Evolutionary conservation across 2,113 vertebrate species (phyloP).

Genomic region (Pogona vitticeps): DNA sequence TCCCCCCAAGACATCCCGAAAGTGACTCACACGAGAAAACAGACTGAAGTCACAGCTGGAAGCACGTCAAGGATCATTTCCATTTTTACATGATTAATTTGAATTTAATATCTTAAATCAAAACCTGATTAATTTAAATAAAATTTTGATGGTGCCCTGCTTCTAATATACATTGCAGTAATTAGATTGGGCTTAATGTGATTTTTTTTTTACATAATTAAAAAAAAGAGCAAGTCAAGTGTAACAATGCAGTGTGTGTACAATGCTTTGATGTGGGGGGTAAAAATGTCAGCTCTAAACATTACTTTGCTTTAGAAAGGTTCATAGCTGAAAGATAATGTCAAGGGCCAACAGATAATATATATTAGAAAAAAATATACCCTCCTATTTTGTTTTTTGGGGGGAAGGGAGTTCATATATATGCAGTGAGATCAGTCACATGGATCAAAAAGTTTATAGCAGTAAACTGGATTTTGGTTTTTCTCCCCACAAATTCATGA

Average conservation of each 20-base stretch:
- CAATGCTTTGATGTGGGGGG: slow-evolving; percentile 52
- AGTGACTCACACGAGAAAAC: slow-evolving; percentile 94
- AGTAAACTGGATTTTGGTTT: no score
- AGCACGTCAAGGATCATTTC: slow-evolving; percentile 99
- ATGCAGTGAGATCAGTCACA: no score
- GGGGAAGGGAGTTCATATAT: no score
- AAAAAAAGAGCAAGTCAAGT: slow-evolving; percentile 83
- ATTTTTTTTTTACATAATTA: slow-evolving; percentile 85
- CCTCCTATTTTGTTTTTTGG: no score
- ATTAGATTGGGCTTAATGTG: slow-evolving; percentile 92
- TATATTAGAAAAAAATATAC: background rate
- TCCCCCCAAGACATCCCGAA: slow-evolving; percentile 95
- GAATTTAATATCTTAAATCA: slow-evolving; percentile 99
- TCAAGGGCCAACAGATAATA: slow-evolving; percentile 5
- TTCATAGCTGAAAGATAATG: slow-evolving; percentile 29
- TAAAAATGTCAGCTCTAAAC: slow-evolving; percentile 47
- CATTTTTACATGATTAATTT: slow-evolving; percentile 99
- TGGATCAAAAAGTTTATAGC: no score
- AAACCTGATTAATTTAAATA: slow-evolving; percentile 99
- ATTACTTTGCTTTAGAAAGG: slow-evolving; percentile 60
- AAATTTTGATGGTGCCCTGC: slow-evolving; percentile 96
- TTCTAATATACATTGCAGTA: slow-evolving; percentile 93
- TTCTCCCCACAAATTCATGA: no score
- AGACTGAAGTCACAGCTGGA: slow-evolving; percentile 99
- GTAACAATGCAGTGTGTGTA: slow-evolving; percentile 78